Evolutionary conservation across 2,113 vertebrate genomes (phyloP), one percentile per base, ranked within the genome.

Genomic region (Forbesichthys agassizii): DNA sequence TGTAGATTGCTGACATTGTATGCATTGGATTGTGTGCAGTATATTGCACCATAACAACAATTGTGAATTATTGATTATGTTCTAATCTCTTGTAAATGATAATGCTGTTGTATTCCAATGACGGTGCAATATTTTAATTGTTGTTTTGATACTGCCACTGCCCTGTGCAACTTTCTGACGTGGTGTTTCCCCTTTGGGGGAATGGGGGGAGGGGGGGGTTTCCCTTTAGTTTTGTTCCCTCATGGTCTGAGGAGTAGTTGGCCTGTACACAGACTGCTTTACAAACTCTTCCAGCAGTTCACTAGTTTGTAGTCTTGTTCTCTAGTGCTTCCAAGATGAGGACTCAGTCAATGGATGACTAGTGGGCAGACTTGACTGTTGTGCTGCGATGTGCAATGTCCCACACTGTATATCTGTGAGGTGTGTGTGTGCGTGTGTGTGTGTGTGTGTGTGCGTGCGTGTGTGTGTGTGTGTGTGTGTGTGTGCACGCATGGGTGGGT

Each of bases 51-150:
- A 73, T 85, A 84, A 86, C 81, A 73, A 60, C 64, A 77, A 58
- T 79, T 84, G 79, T 85, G 81, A 82, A 78, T 74, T 77, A 82
- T 83, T 81, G 69, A 83, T 78, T 79, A 77, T 51, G 75, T 84
- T 85, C 66, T 80, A 81, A 88, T 82, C 73, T 77, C 70, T 85
- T 90, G 85, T 90, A 88, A 74, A 85, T 82, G 84, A 89, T 82
- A 66, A 88, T 86, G 80, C 82, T 92, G 87, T 90, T 84, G 88
- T 93, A 86, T 83, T 89, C 74, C 81, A 75, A 90, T 86, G 86
- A 90, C 87, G 90, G 91, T 93, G 93, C 92, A 93, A 93, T 93
- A 93, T 91, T 89, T 88, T 75, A 88, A 88, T 90, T 90, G 77
- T 85, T 76, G 79, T 93, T 91, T 92, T 89, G 79, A 92, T 92